These are phyloP conservation scores for Lycia hirtaria DNA, from an alignment of 2,888 invertebrate species.

Conservation along the genomic window DNA sequence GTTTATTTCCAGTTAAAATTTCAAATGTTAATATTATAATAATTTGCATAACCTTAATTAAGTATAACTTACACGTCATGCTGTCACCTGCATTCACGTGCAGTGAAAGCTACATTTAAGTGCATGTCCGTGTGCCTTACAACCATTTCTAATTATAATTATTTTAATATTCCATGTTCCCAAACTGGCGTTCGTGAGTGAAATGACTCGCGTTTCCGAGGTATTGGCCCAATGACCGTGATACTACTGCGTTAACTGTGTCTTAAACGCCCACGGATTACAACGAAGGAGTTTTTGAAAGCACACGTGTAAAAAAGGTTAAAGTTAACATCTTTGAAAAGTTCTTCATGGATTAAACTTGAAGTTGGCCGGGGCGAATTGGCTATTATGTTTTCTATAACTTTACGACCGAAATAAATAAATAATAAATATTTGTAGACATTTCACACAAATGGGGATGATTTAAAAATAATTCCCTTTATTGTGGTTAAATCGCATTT, in stretches of 20 bases:
- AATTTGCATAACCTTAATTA: not conserved
- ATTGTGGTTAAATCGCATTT: too few relatives aligned
- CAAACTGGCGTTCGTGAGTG: conserved; percentile 45
- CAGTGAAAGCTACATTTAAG: not conserved
- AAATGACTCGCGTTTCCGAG: conserved; percentile 51
- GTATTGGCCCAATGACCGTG: conserved; percentile 56
- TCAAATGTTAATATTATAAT: too few relatives aligned
- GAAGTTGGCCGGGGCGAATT: too few relatives aligned
- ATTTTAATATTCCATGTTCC: conserved; percentile 41
- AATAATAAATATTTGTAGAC: too few relatives aligned
- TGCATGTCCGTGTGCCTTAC: not conserved
- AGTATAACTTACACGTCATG: conserved; percentile 1
- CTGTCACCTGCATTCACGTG: not conserved
- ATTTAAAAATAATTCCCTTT: too few relatives aligned
- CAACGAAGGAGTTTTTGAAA: conserved; percentile 27
- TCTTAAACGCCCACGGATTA: conserved; percentile 32
- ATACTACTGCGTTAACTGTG: conserved; percentile 48
- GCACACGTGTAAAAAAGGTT: conserved; percentile 28
- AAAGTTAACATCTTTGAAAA: conserved; percentile 31
- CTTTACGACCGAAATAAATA: not conserved
- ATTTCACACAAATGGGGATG: too few relatives aligned
- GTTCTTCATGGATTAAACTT: conserved; percentile 26
- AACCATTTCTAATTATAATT: conserved; percentile 29
- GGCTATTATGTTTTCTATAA: too few relatives aligned
- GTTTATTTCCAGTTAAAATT: too few relatives aligned